A percentile compares a stretch with the other conserved stretches of the same genome.
phyloP scores from a whole-genome alignment of 1,140 invertebrate species.

The Micrasema longulum region DNA sequence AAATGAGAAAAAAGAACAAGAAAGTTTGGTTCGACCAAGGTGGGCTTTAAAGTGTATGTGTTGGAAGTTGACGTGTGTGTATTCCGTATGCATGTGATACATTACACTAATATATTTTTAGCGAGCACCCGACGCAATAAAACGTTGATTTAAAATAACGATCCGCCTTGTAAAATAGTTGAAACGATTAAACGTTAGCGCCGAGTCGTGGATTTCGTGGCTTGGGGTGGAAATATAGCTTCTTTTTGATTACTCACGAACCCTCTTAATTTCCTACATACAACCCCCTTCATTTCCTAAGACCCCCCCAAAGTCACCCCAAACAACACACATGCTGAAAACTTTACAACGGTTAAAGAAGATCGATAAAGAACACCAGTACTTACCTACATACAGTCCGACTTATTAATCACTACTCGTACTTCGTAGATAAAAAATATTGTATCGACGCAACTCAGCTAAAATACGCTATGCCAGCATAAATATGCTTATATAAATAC shows the following conservation, averaged over 20 bases:
- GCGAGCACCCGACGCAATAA: slow-evolving; percentile 28
- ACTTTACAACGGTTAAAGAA: slow-evolving; percentile 49
- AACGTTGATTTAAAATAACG: slow-evolving; percentile 40
- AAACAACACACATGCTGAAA: slow-evolving; percentile 54
- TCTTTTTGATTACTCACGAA: slow-evolving; percentile 56
- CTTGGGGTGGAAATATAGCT: slow-evolving; percentile 48
- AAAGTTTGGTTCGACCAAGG: no score
- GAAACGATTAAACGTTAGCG: slow-evolving; percentile 42
- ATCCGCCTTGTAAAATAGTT: slow-evolving; percentile 40
- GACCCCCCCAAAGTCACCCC: slow-evolving; percentile 36
- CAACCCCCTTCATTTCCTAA: slow-evolving; percentile 33
- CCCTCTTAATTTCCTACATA: slow-evolving; percentile 54
- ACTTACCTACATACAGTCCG: no score
- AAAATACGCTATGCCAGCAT: no score
- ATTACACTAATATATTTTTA: slow-evolving; percentile 25
- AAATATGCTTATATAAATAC: no score
- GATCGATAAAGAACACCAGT: slow-evolving; percentile 49
- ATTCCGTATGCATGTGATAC: slow-evolving; percentile 1
- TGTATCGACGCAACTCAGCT: no score
- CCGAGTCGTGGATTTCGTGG: slow-evolving; percentile 30
- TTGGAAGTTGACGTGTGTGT: background rate
- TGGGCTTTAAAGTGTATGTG: no score
- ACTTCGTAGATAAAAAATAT: no score
- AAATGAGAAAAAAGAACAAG: no score
- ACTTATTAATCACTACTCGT: no score